phyloP scores from a whole-genome alignment of 2,888 invertebrate genomes.

The Pristionchus mayeri region DNA sequence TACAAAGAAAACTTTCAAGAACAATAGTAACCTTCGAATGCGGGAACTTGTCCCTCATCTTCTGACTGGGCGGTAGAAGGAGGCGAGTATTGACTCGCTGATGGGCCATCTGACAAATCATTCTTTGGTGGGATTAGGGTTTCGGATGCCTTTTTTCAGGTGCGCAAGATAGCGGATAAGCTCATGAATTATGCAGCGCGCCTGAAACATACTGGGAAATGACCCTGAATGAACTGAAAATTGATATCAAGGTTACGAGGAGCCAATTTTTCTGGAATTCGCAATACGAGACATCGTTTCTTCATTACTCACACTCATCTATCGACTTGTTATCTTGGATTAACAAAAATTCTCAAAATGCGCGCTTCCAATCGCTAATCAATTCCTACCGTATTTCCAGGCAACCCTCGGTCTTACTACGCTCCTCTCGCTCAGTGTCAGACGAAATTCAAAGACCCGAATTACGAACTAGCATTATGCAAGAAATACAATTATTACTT shows the following conservation, averaged over 20 bases:
- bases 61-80: slow-evolving; percentile 47
- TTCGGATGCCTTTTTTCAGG: neutral
- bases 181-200: too few relatives aligned
- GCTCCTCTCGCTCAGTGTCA: slow-evolving; percentile 50
- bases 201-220: too few relatives aligned
- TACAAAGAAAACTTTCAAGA: neutral
- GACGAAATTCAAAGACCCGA: too few relatives aligned
- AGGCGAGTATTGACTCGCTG: slow-evolving; percentile 48
- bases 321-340: neutral
- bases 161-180: too few relatives aligned
- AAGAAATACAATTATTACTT: too few relatives aligned
- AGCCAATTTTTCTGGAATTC: too few relatives aligned
- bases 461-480: too few relatives aligned
- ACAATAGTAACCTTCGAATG: slow-evolving; percentile 31
- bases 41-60: slow-evolving; percentile 43
- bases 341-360: neutral
- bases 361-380: neutral
- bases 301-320: too few relatives aligned
- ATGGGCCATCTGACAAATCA: slow-evolving; percentile 46
- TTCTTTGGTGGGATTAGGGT: too few relatives aligned
- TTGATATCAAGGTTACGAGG: too few relatives aligned
- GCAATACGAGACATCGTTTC: too few relatives aligned
- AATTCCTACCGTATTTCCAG: neutral
- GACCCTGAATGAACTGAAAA: too few relatives aligned
- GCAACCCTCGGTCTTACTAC: slow-evolving; percentile 49